Conservation (phyloP, 2,113 vertebrate genomes). For the Craseonycteris thonglongyai region DNA sequence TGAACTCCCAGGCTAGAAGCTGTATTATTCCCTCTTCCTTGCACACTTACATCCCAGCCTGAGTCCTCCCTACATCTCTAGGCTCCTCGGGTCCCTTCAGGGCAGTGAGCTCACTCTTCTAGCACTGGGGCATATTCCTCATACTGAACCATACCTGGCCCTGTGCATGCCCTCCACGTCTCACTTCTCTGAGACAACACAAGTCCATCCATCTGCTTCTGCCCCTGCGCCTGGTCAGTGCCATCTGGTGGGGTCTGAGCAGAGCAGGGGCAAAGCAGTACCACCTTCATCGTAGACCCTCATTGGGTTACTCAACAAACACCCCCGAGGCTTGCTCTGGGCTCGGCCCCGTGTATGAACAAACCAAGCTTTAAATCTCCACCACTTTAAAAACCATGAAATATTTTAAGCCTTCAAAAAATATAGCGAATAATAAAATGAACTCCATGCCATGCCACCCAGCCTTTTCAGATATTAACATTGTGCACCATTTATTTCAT, state of each 20-base stretch:
- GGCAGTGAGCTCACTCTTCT: not conserved
- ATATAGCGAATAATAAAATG: not conserved
- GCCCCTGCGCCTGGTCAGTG: not conserved
- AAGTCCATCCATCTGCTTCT: not conserved
- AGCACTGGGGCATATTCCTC: not conserved
- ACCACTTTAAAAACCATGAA: constrained; percentile 13
- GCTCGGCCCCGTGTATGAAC: not conserved
- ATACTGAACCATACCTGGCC: not conserved
- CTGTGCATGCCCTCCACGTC: not conserved
- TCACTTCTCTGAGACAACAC: not conserved
- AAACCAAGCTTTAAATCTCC: not conserved
- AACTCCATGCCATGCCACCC: not conserved
- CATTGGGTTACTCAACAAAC: not conserved
- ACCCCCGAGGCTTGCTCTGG: not conserved
- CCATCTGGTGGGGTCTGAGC: not conserved
- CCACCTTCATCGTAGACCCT: not conserved
- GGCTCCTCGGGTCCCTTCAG: not conserved
- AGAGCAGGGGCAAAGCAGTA: not conserved
- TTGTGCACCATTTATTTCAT: not conserved
- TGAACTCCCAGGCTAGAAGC: not conserved
- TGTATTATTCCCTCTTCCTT: not conserved
- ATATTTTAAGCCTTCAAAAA: constrained; percentile 25
- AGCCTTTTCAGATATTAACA: not conserved
- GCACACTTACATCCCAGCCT: not conserved
- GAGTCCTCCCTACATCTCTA: not conserved